Evolutionary conservation across 1,140 invertebrate genomes (phyloP), one percentile per base, ranked within the genome.

Genomic region (Calliopsis andreniformis): DNA sequence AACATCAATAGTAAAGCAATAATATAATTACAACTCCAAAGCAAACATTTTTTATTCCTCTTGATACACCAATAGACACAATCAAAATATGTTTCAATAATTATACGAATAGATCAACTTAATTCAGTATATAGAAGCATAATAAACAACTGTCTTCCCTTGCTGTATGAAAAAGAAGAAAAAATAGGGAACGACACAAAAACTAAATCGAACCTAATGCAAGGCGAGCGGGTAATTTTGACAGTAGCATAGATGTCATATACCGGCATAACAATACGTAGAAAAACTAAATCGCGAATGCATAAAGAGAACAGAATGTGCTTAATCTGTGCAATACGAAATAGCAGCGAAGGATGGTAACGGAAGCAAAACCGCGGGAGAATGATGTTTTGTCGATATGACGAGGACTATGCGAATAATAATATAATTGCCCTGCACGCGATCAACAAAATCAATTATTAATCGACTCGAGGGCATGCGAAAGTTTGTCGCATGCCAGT

Each of bases 301-400:
- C 42, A 67, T 20, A 18, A 12, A 49, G 20, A n/a, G 43, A 23
- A 16, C n/a, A 39, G 42, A 49, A 23, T 47, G 20, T 6, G 61
- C 12, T 49, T n/a, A 71, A 56, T 1, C 18, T 55, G 16, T 4
- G 45, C 6, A 32, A 67, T 58, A 39, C 42, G 35, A 18, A 66
- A 32, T n/a, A 3, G n/a, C n/a, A 10, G 30, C 16, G 23, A 28
- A 69, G 18, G 53, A 55, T 56, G 42, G 49, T 28, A 23, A 58
- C 56, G 68, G 68, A 70, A 64, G 70, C 53, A 84, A 86, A 87
- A 87, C 79, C 35, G 87, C 82, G 84, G 87, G 85, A 86, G 82
- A 79, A 86, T 78, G 70, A 73, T 88, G 90, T 92, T 92, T 91
- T 91, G 86, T 91, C 91, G 89, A 92, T 92, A 92, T 80, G 72